Percentiles rank a stretch among this genome's conserved stretches.
Evolutionary conservation across 2,797 vertebrate genomes (phyloP).

Genomic region (Luscinia megarhynchos): DNA sequence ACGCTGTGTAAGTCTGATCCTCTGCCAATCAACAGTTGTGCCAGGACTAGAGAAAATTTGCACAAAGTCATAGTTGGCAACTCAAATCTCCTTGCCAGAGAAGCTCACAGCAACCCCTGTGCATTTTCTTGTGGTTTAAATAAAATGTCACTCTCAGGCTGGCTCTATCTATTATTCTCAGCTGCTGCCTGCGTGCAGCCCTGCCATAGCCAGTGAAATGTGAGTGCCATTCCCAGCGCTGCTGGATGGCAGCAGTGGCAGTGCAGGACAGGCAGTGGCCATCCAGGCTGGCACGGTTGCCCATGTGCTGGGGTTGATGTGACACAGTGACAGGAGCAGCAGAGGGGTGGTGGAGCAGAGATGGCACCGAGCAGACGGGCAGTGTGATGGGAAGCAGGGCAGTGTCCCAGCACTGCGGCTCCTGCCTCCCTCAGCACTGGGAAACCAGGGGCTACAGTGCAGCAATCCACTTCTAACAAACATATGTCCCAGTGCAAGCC

Average conservation of each 20-base stretch:
- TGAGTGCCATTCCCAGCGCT: fast-evolving
- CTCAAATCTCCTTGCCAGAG: background rate
- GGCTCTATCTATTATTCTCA: background rate
- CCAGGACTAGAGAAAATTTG: background rate
- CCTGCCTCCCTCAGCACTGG: background rate
- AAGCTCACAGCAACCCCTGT: background rate
- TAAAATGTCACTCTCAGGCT: background rate
- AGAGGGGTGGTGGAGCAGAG: background rate
- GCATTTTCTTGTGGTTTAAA: conserved; percentile 16
- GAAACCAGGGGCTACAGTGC: background rate
- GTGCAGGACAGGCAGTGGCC: fast-evolving
- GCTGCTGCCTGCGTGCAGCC: background rate
- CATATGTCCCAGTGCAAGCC: background rate
- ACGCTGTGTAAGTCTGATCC: background rate
- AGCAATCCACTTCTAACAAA: background rate
- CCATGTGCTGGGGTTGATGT: fast-evolving
- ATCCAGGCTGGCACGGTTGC: fast-evolving
- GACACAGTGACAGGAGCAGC: fast-evolving
- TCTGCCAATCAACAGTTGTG: background rate
- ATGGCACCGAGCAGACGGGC: fast-evolving
- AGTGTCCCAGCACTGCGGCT: background rate
- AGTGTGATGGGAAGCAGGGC: fast-evolving
- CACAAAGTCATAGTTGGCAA: background rate
- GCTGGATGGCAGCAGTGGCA: fast-evolving
- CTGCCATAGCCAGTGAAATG: background rate